Conservation (phyloP, 2,888 invertebrate species). For the Drosophila algonquin region DNA sequence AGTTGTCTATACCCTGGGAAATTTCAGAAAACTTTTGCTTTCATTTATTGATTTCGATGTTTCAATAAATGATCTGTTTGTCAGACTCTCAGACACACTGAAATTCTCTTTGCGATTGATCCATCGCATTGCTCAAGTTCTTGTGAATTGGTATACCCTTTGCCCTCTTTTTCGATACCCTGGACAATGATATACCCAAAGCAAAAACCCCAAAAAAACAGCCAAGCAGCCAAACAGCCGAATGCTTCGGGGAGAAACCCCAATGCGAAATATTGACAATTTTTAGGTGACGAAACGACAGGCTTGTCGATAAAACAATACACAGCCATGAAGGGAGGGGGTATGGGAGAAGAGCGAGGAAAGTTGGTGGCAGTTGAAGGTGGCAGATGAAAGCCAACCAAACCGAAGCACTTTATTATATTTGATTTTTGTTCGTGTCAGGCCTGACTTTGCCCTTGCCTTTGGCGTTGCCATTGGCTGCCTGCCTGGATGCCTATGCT, state of each 20-base stretch:
- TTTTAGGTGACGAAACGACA: slow-evolving; percentile 55
- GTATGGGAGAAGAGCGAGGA: too few species aligned
- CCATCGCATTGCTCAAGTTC: too few species aligned
- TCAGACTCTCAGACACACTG: too few species aligned
- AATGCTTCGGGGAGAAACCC: not conserved
- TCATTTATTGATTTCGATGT: too few species aligned
- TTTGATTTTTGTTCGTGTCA: slow-evolving; percentile 42
- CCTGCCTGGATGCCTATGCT: not conserved
- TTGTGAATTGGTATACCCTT: not conserved
- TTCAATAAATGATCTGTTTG: too few species aligned
- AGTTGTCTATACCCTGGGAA: not conserved
- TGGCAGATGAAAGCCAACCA: not conserved
- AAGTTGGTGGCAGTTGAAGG: too few species aligned
- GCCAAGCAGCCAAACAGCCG: not conserved
- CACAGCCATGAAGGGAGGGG: not conserved
- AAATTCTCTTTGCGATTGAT: not conserved
- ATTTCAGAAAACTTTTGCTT: too few species aligned
- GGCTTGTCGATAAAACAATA: slow-evolving; percentile 47
- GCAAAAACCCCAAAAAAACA: not conserved
- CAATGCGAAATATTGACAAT: slow-evolving; percentile 35
- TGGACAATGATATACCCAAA: not conserved
- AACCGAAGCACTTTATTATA: slow-evolving; percentile 54
- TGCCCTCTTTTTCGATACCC: not conserved
- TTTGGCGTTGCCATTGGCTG: not conserved
- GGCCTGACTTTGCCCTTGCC: slow-evolving; percentile 18